Conservation (phyloP, 2,888 invertebrate genomes). For the Tinea trinotella region DNA sequence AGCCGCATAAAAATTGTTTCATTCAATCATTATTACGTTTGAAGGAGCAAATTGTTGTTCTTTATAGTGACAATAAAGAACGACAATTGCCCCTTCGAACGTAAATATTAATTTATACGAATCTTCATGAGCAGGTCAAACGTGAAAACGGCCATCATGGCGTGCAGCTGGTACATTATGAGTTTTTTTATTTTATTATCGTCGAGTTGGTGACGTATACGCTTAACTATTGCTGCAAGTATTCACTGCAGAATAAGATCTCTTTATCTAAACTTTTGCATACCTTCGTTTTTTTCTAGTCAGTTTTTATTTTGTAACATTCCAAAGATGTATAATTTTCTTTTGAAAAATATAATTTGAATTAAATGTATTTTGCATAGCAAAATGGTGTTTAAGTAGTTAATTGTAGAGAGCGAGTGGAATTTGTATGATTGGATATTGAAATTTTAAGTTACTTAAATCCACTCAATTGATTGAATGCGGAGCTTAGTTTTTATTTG, state of each 20-base stretch:
- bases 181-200: no score
- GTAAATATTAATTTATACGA: no score
- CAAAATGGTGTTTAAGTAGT: constrained; percentile 63
- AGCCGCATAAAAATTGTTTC: no score
- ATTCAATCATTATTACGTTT: not conserved
- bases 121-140: no score
- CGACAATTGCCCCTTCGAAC: no score
- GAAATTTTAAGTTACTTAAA: not conserved
- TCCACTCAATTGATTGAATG: not conserved
- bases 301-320: constrained; percentile 62
- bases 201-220: no score
- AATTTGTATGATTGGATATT: constrained; percentile 31
- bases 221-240: no score
- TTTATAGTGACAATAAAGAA: no score
- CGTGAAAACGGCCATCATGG: no score
- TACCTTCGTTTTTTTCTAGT: constrained; percentile 43
- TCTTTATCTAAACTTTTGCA: not conserved
- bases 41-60: not conserved
- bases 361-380: constrained; percentile 66
- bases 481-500: constrained; percentile 23
- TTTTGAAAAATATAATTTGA: constrained; percentile 41
- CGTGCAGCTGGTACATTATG: no score
- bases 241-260: not conserved
- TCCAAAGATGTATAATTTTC: constrained; percentile 44
- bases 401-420: constrained; percentile 36